Conservation (phyloP, 2,113 vertebrate species). For the Chitala chitala region DNA sequence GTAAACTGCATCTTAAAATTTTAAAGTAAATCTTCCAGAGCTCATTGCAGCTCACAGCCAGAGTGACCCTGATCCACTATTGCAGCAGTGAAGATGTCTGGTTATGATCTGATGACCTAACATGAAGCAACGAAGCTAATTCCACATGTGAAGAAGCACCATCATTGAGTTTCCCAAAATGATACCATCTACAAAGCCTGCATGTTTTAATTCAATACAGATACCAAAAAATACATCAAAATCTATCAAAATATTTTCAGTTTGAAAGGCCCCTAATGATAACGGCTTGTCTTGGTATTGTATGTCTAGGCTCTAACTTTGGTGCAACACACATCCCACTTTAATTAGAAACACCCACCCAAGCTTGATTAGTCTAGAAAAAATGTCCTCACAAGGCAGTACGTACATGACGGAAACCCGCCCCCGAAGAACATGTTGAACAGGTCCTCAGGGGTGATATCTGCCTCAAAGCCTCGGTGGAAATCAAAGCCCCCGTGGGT, state of each 20-base stretch:
- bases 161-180: not conserved
- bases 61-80: not conserved
- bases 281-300: no score
- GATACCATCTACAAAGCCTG: not conserved
- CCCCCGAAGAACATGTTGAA: slow-evolving; percentile 99
- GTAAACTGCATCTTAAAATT: not conserved
- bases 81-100: not conserved
- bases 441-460: slow-evolving; percentile 94
- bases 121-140: not conserved
- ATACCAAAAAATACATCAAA: no score
- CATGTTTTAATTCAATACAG: no score
- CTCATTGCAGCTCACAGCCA: not conserved
- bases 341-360: no score
- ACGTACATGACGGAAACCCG: slow-evolving; percentile 85
- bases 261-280: no score
- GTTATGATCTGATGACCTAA: not conserved
- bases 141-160: not conserved
- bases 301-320: no score
- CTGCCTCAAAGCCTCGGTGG: slow-evolving; percentile 87
- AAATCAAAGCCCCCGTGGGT: slow-evolving; percentile 77
- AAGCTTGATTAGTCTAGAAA: not conserved
- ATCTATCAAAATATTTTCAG: no score
- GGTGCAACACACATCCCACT: no score
- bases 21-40: not conserved
- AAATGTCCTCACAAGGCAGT: not conserved